Evolutionary conservation across 2,888 invertebrate genomes (phyloP).

Genomic region (Dryadula phaetusa): DNA sequence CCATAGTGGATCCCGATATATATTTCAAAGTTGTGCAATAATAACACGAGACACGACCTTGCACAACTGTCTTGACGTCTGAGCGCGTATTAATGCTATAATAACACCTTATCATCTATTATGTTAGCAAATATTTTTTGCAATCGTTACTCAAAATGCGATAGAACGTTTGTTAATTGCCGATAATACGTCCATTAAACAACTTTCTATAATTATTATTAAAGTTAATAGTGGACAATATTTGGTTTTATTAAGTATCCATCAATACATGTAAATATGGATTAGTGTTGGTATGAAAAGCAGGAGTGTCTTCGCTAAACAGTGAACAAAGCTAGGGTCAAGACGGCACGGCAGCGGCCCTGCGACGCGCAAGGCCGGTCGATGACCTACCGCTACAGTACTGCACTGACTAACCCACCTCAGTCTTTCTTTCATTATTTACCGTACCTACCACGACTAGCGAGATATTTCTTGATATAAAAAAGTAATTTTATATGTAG

Average conservation of each 20-base stretch:
- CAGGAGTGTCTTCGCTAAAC: conserved; percentile 50
- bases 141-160: conserved; percentile 12
- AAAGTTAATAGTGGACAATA: neutral
- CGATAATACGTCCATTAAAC: neutral
- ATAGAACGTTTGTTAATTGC: conserved; percentile 2
- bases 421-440: conserved; percentile 55
- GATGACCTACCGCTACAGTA: conserved; percentile 67
- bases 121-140: conserved; percentile 7
- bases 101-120: conserved; percentile 25
- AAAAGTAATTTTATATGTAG: neutral
- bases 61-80: conserved; percentile 72
- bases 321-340: conserved; percentile 75
- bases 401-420: conserved; percentile 57
- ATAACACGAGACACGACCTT: conserved; percentile 76
- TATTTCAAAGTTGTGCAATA: conserved; percentile 77
- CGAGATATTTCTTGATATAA: neutral
- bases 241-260: conserved; percentile 30
- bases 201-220: neutral
- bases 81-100: conserved; percentile 53
- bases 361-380: conserved; percentile 82
- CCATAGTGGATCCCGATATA: conserved; percentile 71
- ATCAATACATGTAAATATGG: conserved; percentile 52
- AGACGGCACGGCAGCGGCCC: conserved; percentile 54
- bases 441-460: conserved; percentile 23
- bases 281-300: conserved; percentile 49